phyloP scores from a whole-genome alignment of 2,888 invertebrate genomes.

The Tortrix viridana region DNA sequence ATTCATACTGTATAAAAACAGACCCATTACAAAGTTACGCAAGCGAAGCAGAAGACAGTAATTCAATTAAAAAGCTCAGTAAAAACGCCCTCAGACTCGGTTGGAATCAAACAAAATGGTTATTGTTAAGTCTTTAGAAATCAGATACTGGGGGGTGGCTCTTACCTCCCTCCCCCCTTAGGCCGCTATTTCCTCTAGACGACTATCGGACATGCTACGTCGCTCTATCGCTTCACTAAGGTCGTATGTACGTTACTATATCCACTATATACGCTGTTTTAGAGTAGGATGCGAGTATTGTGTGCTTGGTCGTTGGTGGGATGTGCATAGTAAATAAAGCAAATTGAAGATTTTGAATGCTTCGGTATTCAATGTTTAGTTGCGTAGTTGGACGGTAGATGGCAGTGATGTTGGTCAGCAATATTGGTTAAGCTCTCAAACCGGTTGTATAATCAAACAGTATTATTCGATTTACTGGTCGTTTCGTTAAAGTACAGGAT shows the following conservation, averaged over 20 bases:
- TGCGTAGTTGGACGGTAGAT: not conserved
- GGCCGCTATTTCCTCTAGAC: conserved; percentile 61
- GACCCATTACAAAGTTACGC: not conserved
- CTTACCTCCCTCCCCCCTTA: conserved; percentile 41
- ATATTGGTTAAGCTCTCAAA: no score
- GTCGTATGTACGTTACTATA: conserved; percentile 2
- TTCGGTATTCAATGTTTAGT: conserved; percentile 1
- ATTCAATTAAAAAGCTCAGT: conserved; percentile 34
- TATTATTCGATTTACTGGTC: no score
- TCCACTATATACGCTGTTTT: not conserved
- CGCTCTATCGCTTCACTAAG: conserved; percentile 21
- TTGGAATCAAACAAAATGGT: conserved; percentile 37
- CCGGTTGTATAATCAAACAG: no score
- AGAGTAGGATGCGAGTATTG: not conserved
- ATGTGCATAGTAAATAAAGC: conserved; percentile 28
- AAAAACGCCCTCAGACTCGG: conserved; percentile 21
- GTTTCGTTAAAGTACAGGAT: no score
- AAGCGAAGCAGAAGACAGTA: conserved; percentile 9
- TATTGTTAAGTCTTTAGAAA: conserved; percentile 38
- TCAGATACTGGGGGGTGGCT: conserved; percentile 30
- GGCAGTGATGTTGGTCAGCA: no score
- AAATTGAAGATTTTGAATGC: conserved; percentile 6
- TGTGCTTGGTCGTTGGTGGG: conserved; percentile 7
- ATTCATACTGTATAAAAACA: not conserved
- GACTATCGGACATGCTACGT: conserved; percentile 56